These are phyloP conservation scores for Pseudachorutes palmiensis DNA, from an alignment of 1,140 invertebrate genomes.

Conservation along the genomic window DNA sequence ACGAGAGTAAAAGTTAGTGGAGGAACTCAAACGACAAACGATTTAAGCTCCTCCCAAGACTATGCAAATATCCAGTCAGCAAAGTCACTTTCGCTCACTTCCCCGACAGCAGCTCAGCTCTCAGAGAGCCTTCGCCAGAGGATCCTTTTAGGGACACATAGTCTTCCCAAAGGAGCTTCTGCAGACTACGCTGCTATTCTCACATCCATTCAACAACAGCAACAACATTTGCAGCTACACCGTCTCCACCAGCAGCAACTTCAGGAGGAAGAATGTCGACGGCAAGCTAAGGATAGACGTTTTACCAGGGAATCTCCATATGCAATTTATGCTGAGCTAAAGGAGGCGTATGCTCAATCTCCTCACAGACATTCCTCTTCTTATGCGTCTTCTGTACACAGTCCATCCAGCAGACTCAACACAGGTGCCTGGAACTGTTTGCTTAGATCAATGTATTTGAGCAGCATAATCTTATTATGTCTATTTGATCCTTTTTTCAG, in stretches of 20 bases:
- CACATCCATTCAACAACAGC: slow-evolving; percentile 32
- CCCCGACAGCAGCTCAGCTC: slow-evolving; percentile 68
- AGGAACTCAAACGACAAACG: slow-evolving; percentile 77
- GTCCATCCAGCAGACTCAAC: slow-evolving; percentile 41
- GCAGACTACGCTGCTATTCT: slow-evolving; percentile 51
- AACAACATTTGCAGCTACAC: slow-evolving; percentile 23
- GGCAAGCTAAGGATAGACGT: slow-evolving; percentile 38
- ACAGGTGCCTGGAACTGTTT: slow-evolving; percentile 37
- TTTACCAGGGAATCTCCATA: slow-evolving; percentile 49
- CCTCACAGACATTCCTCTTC: slow-evolving; percentile 54
- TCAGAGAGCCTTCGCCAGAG: slow-evolving; percentile 74
- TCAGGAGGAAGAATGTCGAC: slow-evolving; percentile 1
- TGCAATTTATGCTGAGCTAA: slow-evolving; percentile 44
- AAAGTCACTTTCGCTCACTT: slow-evolving; percentile 66
- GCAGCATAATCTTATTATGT: neutral
- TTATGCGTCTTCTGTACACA: slow-evolving; percentile 49
- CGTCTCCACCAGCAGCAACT: slow-evolving; percentile 32
- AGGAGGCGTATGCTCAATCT: slow-evolving; percentile 47
- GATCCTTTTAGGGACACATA: slow-evolving; percentile 61
- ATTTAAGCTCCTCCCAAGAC: slow-evolving; percentile 45
- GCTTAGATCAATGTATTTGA: neutral
- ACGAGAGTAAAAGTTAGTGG: slow-evolving; percentile 73
- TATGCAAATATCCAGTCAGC: slow-evolving; percentile 21
- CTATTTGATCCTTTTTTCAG: too few species aligned
- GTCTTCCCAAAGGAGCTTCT: slow-evolving; percentile 55